Base-by-base conservation (phyloP, 2,888 invertebrate species). In the Rotaria sp. region DNA sequence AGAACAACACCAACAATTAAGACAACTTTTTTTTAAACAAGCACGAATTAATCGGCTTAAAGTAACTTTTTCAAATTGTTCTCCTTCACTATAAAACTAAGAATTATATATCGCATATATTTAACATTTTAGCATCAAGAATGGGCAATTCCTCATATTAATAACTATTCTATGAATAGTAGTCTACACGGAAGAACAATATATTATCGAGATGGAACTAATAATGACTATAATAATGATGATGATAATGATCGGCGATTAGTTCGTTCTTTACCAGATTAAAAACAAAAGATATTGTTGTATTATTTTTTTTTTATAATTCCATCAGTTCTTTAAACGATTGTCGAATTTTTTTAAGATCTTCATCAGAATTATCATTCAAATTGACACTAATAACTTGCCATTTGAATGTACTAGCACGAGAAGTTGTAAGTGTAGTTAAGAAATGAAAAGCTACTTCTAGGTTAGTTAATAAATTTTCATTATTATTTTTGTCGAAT, bases 221-320 rank as follows among this genome's bases (percentile, higher is more conserved):
- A 74, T 3, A 74, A 21, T 74, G 38, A 26, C 7, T 26, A 50
- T 50, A 50, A 80, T 21, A n/a, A 80, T 26, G 3, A 80, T n/a
- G 26, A 80, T n/a, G 45, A 80, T 13, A 26, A 45, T 15, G 80
- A 80, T 80, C 80, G 45, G 13, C 45, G 45, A 80, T 45, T 80
- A 80, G 80, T 80, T 45, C 26, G 26, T 41, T 45, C 24, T 26
- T 80, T 80, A 80, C 80, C 80, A n/a, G 80, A 80, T 80, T 80
- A 80, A 18, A 67, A 35, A 35, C 35, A 35, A 67, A 67, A 30
- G 15, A 21, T 21, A 67, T 1, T 15, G 5, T 30, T 35, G n/a
- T 57, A 10, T 11, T 5, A 11, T 35, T 30, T 3, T 67, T 8
- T 35, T 67, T 38, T 67, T 21, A 67, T 67, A 67, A 67, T 67